These are phyloP conservation scores for Melanerpes formicivorus DNA, from an alignment of 2,113 vertebrate genomes.

Conservation along the genomic window DNA sequence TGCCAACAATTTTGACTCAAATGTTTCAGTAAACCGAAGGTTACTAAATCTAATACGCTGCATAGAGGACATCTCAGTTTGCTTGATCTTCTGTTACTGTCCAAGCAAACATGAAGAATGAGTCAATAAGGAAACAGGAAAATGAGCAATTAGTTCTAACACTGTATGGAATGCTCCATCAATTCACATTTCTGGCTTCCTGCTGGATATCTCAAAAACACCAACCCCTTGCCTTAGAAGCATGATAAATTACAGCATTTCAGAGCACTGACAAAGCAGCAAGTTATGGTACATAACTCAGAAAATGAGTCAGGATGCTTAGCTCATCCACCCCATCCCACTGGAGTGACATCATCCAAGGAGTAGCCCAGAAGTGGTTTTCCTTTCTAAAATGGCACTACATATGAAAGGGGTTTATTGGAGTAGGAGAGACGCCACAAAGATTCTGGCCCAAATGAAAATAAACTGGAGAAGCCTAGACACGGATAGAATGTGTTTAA, in stretches of 20 bases:
- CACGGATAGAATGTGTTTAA: neutral
- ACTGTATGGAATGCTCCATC: neutral
- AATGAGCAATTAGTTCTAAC: neutral
- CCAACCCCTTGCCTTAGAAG: neutral
- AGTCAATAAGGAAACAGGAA: neutral
- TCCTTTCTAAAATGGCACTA: neutral
- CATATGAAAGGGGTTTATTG: neutral
- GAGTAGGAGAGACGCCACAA: neutral
- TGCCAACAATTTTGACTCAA: neutral
- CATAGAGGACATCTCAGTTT: neutral
- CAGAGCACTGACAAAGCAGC: constrained; percentile 28
- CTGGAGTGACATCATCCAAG: neutral
- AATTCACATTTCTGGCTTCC: constrained; percentile 17
- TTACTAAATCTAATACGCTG: neutral
- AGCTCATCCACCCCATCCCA: constrained; percentile 45
- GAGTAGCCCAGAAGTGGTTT: neutral
- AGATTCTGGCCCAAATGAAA: neutral
- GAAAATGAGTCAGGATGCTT: neutral
- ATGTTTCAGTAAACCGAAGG: neutral
- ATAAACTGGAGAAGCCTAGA: neutral
- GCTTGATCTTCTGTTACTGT: neutral
- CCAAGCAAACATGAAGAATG: neutral
- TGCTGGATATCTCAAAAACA: neutral
- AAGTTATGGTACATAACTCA: constrained; percentile 14
- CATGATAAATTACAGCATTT: neutral